A percentile compares a stretch with the other conserved stretches of the same genome.
These are phyloP conservation scores for Parasteatoda lunata DNA, from an alignment of 2,888 invertebrate genomes.

Conservation along the genomic window DNA sequence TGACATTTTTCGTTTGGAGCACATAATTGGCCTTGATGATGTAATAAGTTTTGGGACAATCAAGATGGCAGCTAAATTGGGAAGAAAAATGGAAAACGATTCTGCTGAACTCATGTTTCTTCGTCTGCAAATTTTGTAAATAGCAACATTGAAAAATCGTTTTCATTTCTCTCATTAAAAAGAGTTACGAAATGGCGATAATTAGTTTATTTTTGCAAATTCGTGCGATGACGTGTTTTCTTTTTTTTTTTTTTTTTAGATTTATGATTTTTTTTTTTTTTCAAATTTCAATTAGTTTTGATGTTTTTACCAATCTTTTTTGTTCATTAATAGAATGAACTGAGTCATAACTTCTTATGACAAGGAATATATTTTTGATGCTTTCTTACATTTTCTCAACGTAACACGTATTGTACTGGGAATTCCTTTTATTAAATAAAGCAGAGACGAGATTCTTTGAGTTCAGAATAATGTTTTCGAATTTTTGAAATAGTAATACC, in stretches of 20 bases:
- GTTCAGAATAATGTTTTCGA: too few relatives aligned
- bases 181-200: background rate
- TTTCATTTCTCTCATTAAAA: constrained; percentile 30
- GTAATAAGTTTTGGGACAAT: constrained; percentile 55
- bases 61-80: constrained; percentile 1
- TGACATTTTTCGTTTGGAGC: background rate
- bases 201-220: constrained; percentile 31
- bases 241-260: background rate
- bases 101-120: constrained; percentile 6
- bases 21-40: constrained; percentile 57
- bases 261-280: background rate
- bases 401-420: too few relatives aligned
- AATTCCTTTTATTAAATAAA: too few relatives aligned
- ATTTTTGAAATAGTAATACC: too few relatives aligned
- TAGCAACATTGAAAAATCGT: constrained; percentile 13
- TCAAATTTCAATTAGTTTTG: too few relatives aligned
- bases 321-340: too few relatives aligned
- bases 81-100: constrained; percentile 17
- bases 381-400: too few relatives aligned
- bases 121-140: constrained; percentile 2
- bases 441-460: too few relatives aligned
- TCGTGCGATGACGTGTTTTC: background rate
- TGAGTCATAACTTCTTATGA: too few relatives aligned
- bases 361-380: too few relatives aligned
- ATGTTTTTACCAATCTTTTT: too few relatives aligned